Base-by-base conservation (phyloP, 2,888 invertebrate species). In the Orthosia gracilis region DNA sequence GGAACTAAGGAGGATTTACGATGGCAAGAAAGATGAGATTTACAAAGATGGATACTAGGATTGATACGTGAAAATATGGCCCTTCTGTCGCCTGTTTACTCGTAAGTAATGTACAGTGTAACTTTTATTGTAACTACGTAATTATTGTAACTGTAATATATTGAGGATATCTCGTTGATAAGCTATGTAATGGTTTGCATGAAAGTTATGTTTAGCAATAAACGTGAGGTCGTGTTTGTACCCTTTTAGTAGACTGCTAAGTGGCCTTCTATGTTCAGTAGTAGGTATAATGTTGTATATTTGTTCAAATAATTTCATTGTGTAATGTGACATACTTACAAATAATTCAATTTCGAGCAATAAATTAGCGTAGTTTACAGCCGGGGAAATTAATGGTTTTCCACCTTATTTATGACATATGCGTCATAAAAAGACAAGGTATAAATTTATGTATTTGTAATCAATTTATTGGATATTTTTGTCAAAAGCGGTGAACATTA, bases 1-100 rank as follows among this genome's bases (percentile, higher is more conserved):
- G 85, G 80, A 86, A 85, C 81, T 85, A 87, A 85, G 88, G 87
- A 86, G 86, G 84, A 80, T 89, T 87, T 87, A 86, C 80, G 82
- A 83, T 84, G 85, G 85, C 78, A 87, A 69, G 85, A 80, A 78
- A 80, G 76, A 84, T 87, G 87, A 85, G 76, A 82, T 86, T 74
- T 73, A 78, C 76, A 84, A 82, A 80, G 83, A 84, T 67, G 78
- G 80, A 76, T 84, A 81, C 78, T 82, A 74, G 80, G 67, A 76
- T 82, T 62, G 67, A 57, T 73, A 73, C 73, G 68, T 66, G 57
- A 64, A 58, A 78, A 82, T 73, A 77, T 59, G 73, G 76, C 73
- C 68, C 69, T 31, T 68, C 59, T 26, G 78, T 72, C 72, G 81
- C 74, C 79, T 69, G 63, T 74, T 80, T 73, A 81, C 72, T 80